Base-by-base conservation (phyloP, 2,888 invertebrate genomes). In the Dryobotodes eremita region DNA sequence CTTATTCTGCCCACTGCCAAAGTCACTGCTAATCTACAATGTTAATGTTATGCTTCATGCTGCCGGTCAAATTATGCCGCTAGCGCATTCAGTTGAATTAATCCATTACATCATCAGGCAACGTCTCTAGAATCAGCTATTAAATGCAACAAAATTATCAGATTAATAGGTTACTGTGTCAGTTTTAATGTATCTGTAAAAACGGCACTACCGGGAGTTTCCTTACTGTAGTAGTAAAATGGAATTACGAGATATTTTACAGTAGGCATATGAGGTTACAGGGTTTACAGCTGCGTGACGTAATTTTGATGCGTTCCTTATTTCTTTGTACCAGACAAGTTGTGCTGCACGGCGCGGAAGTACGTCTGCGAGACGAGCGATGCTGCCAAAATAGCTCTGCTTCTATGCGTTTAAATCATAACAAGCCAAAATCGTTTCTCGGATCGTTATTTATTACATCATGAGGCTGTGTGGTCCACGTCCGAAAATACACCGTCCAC, bases 381-480 rank as follows among this genome's bases (percentile, higher is more conserved):
- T 77, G 83, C 77, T 83, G 88, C 89, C 71, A 83, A 89, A 89
- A 89, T 89, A 89, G 87, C 83, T 84, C 75, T 53, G 73, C 75
- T 74, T 72, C 83, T 75, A 77, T 83, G 79, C 89, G 76, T 82
- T 88, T 57, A 76, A 86, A 86, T 84, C 80, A 86, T 86, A 88
- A 83, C 82, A 89, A 80, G 79, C 77, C 80, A 72, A 80, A 87
- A 82, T 77, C 65, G 75, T 72, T 80, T 64, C 80, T 75, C 48
- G 48, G 59, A 48, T 82, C 53, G 72, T 78, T 89, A 82, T 85
- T 82, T 80, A 85, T 83, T 83, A 77, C 66, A 82, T 80, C 75
- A 79, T 74, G 53, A 66, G 46, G 46, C 66, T 66, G 72, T 68
- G 80, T 86, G 83, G 72, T 70, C 79, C 17, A 26, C 11, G 36